Conservation (phyloP, 2,797 vertebrate genomes). For the Cyprinella venusta region DNA sequence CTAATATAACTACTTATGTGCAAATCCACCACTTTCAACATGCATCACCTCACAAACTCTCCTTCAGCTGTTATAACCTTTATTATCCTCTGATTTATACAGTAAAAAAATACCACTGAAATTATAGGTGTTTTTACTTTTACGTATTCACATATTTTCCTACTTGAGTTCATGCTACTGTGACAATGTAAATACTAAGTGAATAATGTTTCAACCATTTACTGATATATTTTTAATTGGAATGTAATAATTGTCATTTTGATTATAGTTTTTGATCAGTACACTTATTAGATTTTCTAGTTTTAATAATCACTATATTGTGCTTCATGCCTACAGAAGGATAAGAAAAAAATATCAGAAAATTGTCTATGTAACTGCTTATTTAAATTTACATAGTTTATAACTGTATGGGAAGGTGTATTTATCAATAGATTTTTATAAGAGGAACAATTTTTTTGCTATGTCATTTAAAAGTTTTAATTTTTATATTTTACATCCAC, state of each 20-base stretch:
- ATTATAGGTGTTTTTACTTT: conserved; percentile 80
- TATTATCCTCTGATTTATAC: conserved; percentile 97
- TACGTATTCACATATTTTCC: conserved; percentile 99
- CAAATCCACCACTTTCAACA: conserved; percentile 79
- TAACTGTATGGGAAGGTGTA: conserved; percentile 99
- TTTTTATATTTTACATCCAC: conserved; percentile 99
- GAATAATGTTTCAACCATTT: conserved; percentile 98
- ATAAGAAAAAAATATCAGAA: conserved; percentile 90
- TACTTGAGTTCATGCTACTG: conserved; percentile 99
- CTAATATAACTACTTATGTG: conserved; percentile 91
- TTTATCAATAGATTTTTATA: conserved; percentile 99
- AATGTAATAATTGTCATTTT: conserved; percentile 99
- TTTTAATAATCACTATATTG: conserved; percentile 99
- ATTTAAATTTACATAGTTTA: conserved; percentile 99
- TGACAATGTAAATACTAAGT: conserved; percentile 99
- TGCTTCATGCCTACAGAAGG: conserved; percentile 97
- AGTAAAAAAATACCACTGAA: conserved; percentile 80
- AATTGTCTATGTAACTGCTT: conserved; percentile 99
- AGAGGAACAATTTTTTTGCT: conserved; percentile 98
- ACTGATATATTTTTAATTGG: conserved; percentile 99
- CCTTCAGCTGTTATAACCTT: conserved; percentile 28
- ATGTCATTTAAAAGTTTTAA: conserved; percentile 99
- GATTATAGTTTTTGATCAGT: conserved; percentile 99
- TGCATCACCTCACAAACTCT: conserved; percentile 42
- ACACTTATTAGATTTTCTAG: conserved; percentile 97